phyloP scores from a whole-genome alignment of 2,797 vertebrate species.

The Peromyscus nudipes region DNA sequence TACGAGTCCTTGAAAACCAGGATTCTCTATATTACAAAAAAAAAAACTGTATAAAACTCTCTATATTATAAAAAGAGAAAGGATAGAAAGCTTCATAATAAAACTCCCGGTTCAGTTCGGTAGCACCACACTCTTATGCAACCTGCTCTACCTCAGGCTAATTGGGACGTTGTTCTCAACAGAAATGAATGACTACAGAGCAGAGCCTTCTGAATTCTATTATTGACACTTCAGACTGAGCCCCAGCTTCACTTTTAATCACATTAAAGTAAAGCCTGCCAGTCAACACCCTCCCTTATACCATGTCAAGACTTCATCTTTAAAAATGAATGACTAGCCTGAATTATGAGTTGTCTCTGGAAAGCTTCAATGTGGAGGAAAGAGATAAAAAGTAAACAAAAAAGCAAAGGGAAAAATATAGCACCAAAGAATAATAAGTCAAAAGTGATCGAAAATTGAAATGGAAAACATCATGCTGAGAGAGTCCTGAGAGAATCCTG shows the following conservation, averaged over 20 bases:
- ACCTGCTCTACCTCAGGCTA: conserved; percentile 16
- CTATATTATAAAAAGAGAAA: conserved; percentile 39
- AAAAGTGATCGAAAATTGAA: neutral
- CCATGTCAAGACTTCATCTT: neutral
- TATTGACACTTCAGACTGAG: neutral
- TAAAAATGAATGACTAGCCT: conserved; percentile 44
- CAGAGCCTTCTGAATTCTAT: conserved; percentile 26
- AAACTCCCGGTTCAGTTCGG: conserved; percentile 33
- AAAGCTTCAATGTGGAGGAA: conserved; percentile 39
- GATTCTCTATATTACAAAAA: conserved; percentile 43
- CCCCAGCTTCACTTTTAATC: neutral
- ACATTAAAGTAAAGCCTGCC: conserved; percentile 7
- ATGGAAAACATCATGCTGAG: neutral
- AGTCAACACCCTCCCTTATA: neutral
- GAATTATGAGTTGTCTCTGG: neutral
- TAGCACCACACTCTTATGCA: neutral
- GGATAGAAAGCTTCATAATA: neutral
- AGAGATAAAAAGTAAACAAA: conserved; percentile 22
- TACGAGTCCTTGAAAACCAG: conserved; percentile 48
- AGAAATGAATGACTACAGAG: neutral
- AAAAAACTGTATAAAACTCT: too few relatives aligned
- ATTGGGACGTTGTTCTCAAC: neutral
- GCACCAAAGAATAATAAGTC: neutral
- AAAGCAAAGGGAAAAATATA: neutral
- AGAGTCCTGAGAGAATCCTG: neutral